phyloP scores from a whole-genome alignment of 2,113 vertebrate genomes.

The Cheilinus undulatus region DNA sequence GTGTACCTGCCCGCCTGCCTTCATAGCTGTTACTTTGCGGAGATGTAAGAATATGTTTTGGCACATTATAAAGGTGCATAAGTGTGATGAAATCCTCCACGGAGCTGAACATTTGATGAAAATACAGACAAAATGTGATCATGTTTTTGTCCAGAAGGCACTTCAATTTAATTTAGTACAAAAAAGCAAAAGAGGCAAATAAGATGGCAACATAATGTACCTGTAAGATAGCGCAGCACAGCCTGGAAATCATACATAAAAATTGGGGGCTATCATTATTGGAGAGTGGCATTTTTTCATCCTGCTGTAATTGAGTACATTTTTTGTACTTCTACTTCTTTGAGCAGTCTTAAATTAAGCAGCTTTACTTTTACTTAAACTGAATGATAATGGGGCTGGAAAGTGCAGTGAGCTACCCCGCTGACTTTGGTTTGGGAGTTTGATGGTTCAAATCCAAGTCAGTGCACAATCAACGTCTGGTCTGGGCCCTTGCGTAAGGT shows the following conservation, averaged over 20 bases:
- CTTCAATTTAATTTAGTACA: neutral
- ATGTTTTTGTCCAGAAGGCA: neutral
- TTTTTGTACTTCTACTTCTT: too few species aligned
- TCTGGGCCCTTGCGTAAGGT: too few species aligned
- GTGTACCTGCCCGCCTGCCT: constrained; percentile 30
- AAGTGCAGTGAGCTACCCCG: too few species aligned
- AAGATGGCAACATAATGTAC: neutral
- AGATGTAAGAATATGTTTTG: constrained; percentile 19
- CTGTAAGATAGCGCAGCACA: neutral
- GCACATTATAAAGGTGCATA: constrained; percentile 15
- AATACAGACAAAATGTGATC: neutral
- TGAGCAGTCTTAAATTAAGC: too few species aligned
- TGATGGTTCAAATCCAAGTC: too few species aligned
- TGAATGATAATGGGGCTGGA: too few species aligned
- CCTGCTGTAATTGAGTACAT: too few species aligned
- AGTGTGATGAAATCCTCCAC: neutral
- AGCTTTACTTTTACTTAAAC: too few species aligned
- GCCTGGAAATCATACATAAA: neutral
- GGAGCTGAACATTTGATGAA: constrained; percentile 1
- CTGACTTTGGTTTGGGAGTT: too few species aligned
- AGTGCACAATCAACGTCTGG: too few species aligned
- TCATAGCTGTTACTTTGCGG: constrained; percentile 3
- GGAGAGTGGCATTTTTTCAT: too few species aligned
- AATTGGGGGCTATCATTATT: too few species aligned
- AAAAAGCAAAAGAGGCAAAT: neutral